Conservation (phyloP, 2,888 invertebrate species). For the Leistus spinibarbis region DNA sequence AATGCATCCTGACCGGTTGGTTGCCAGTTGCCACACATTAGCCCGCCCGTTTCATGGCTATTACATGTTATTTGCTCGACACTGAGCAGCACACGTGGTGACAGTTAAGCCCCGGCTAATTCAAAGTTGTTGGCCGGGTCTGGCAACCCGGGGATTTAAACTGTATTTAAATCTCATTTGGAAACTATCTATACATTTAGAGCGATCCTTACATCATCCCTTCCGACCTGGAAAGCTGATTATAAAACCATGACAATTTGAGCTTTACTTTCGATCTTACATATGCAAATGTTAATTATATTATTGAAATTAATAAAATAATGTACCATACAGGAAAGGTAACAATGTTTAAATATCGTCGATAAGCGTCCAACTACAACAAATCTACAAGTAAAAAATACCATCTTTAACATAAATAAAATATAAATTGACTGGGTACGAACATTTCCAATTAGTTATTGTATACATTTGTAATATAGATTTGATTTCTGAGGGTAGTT, state of each 20-base stretch:
- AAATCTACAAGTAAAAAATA: no score
- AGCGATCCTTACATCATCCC: background rate
- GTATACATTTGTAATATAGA: no score
- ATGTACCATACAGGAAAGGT: no score
- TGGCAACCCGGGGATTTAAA: constrained; percentile 17
- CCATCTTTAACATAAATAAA: no score
- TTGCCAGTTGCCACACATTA: background rate
- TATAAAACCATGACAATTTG: background rate
- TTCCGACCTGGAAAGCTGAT: background rate
- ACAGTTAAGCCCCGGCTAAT: constrained; percentile 24
- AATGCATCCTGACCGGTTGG: constrained; percentile 13
- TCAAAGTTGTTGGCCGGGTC: constrained; percentile 22
- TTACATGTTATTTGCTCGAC: background rate
- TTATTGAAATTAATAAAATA: no score
- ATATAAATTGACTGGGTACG: no score
- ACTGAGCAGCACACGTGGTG: constrained; percentile 3
- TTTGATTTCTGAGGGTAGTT: no score
- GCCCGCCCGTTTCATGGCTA: constrained; percentile 3
- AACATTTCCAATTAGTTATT: no score
- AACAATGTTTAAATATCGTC: no score
- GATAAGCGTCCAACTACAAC: no score
- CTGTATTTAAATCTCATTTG: constrained; percentile 31
- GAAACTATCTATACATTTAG: constrained; percentile 24
- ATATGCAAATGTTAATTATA: no score
- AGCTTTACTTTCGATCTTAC: background rate